These are phyloP conservation scores for Agrochola lota DNA, from an alignment of 2,888 invertebrate genomes.

Conservation along the genomic window DNA sequence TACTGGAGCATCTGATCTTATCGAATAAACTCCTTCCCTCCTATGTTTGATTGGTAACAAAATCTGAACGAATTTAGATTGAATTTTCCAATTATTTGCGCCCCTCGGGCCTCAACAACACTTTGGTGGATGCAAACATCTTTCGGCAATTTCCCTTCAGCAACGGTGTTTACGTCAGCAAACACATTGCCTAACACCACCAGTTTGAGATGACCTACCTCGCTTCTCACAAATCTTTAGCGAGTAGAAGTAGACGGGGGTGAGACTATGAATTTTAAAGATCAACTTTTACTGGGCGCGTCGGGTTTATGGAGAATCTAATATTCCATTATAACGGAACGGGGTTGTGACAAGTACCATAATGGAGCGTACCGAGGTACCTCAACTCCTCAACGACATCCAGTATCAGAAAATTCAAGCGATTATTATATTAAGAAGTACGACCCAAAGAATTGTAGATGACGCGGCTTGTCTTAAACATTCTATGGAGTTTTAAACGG, in stretches of 20 bases:
- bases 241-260: constrained; percentile 48
- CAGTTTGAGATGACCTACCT: constrained; percentile 71
- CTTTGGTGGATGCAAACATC: constrained; percentile 79
- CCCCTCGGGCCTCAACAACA: constrained; percentile 72
- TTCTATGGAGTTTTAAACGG: constrained; percentile 67
- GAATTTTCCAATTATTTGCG: constrained; percentile 79
- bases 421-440: constrained; percentile 69
- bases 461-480: constrained; percentile 69
- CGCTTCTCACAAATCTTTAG: constrained; percentile 46
- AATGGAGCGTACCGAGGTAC: constrained; percentile 75
- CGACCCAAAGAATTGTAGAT: constrained; percentile 62
- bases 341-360: constrained; percentile 78
- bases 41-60: constrained; percentile 64
- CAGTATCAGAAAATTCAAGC: constrained; percentile 64
- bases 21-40: constrained; percentile 49
- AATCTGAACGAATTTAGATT: constrained; percentile 77
- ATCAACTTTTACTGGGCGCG: constrained; percentile 78
- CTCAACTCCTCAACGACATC: constrained; percentile 70
- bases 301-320: constrained; percentile 84
- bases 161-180: constrained; percentile 79
- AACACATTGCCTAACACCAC: constrained; percentile 75
- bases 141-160: constrained; percentile 79
- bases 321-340: constrained; percentile 86
- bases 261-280: constrained; percentile 72
- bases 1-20: constrained; percentile 55